A percentile compares a stretch with the other conserved stretches of the same genome.
phyloP scores from a whole-genome alignment of 2,797 vertebrate genomes.

The Somateria mollissima region DNA sequence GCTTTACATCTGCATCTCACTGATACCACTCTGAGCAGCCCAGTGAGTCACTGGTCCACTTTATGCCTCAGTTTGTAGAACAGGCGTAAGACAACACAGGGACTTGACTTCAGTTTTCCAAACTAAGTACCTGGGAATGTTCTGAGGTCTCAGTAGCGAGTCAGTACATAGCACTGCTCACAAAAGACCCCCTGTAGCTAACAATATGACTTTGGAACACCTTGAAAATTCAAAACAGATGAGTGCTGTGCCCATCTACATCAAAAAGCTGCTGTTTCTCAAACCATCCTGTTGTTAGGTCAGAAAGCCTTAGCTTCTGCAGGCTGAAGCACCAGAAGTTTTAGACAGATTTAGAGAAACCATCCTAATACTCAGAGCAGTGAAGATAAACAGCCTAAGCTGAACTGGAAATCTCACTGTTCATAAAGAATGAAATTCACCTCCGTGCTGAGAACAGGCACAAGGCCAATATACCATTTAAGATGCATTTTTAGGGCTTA shows the following conservation, averaged over 20 bases:
- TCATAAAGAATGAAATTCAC: not conserved
- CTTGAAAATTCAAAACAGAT: slow-evolving; percentile 51
- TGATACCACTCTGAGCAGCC: not conserved
- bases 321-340: not conserved
- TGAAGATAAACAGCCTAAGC: not conserved
- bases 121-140: not conserved
- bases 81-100: not conserved
- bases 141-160: not conserved
- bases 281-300: not conserved
- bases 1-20: not conserved
- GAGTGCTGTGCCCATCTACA: slow-evolving; percentile 1
- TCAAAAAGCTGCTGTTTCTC: slow-evolving; percentile 1
- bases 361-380: not conserved
- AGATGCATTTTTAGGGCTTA: slow-evolving; percentile 27
- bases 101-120: not conserved
- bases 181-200: slow-evolving; percentile 8
- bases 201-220: slow-evolving; percentile 40
- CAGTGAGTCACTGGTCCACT: not conserved
- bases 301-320: not conserved
- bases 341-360: not conserved
- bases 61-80: not conserved
- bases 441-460: not conserved
- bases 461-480: slow-evolving; percentile 3
- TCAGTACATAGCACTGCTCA: not conserved
- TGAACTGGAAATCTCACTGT: not conserved